Conservation (phyloP, 2,797 vertebrate genomes). For the Gouania willdenowi region DNA sequence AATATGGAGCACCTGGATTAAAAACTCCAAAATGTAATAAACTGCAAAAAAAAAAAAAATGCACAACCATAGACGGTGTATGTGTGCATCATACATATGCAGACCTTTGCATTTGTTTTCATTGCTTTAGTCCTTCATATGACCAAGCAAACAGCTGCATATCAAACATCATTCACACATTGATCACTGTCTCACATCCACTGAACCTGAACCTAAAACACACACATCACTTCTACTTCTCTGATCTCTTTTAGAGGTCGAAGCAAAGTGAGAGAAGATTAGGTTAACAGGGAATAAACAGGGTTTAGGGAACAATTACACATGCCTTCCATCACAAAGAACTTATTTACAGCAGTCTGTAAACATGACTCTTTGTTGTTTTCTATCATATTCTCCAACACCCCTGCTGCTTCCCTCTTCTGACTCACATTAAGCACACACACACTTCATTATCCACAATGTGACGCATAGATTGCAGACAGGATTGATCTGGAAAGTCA, state of each 20-base stretch:
- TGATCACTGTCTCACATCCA: too few relatives aligned
- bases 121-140: too few relatives aligned
- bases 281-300: conserved; percentile 24
- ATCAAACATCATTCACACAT: not conserved
- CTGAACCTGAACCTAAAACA: too few relatives aligned
- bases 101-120: too few relatives aligned
- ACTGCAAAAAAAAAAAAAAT: too few relatives aligned
- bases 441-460: conserved; percentile 35
- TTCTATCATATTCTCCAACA: conserved; percentile 6
- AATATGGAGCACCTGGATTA: too few relatives aligned
- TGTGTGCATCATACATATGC: too few relatives aligned
- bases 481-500: too few relatives aligned
- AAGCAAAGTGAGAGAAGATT: conserved; percentile 31
- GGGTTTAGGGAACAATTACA: conserved; percentile 29
- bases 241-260: conserved; percentile 15
- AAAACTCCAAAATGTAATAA: too few relatives aligned
- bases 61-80: too few relatives aligned
- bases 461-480: conserved; percentile 20
- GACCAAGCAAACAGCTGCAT: not conserved
- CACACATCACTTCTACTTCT: too few relatives aligned
- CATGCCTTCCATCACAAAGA: conserved; percentile 6
- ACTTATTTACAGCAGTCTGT: conserved; percentile 10
- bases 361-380: conserved; percentile 26
- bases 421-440: conserved; percentile 9
- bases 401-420: conserved; percentile 8